Evolutionary conservation across 35 echinoderm and acorn worm species (phyloP), one percentile per base, ranked within the genome.

Genomic region (Holothuria glaberrima): DNA sequence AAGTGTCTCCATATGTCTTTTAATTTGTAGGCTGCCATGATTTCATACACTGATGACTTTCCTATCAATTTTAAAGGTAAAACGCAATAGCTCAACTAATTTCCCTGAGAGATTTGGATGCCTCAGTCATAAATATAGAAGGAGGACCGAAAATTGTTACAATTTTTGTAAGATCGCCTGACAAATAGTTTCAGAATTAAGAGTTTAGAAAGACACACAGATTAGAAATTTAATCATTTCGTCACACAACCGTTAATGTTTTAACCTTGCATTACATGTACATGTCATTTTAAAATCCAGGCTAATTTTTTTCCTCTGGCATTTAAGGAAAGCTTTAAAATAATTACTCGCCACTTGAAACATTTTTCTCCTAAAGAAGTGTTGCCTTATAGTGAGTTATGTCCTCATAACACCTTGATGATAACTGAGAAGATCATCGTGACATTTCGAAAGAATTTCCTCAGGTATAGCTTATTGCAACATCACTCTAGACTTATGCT

Each of bases 61-160:
- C 21, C 26, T 33, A 24, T 54, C 86, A 57, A 89, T 89, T 6
- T 30, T 44, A 32, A 88, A 58, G 30, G 85, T 20, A 19, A 26
- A 25, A 86, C 63, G 74, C 17, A 86, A 54, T 0, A 90, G n/a
- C 1, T n/a, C 34, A 19, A 90, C 19, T 33, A 90, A 65, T 90
- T 90, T 90, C 3, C 58, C 88, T 91, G 35, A 91, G 45, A n/a
- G 90, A 91, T 4, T 31, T 30, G 54, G 79, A 79, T 27, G 90
- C 78, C 22, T 91, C 90, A 20, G 90, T 85, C 19, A 85, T 85
- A 38, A 91, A 7, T 1, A 35, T 26, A 24, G 89, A 45, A 14
- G 75, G 89, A 33, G 89, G 89, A 28, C 90, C 90, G 52, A 91
- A 91, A 14, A 91, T 52, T 16, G 24, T 29, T 2, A 91, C 54